A percentile compares a stretch with the other conserved stretches of the same genome.
Evolutionary conservation across 1,140 invertebrate genomes (phyloP).

Genomic region (Drosophila bifasciata): DNA sequence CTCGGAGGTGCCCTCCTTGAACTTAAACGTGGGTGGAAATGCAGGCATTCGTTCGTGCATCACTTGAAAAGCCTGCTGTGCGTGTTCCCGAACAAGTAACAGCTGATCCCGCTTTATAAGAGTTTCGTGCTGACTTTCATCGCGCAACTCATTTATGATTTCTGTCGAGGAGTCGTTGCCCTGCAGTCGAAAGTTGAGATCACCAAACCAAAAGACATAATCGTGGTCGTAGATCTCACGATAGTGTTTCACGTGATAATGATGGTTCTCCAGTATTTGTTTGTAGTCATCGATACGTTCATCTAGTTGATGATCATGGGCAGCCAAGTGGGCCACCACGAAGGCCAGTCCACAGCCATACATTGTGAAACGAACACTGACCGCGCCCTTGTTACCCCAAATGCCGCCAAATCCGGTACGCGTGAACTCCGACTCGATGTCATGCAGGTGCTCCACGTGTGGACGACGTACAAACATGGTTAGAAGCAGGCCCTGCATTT

Average conservation of each 20-base stretch:
- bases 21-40: conserved; percentile 97
- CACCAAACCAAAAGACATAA: conserved; percentile 98
- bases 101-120: conserved; percentile 91
- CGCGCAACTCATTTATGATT: conserved; percentile 87
- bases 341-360: conserved; percentile 94
- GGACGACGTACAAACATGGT: conserved; percentile 90
- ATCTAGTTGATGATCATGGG: conserved; percentile 92
- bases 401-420: conserved; percentile 94
- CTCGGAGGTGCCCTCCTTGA: conserved; percentile 88
- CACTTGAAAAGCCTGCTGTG: conserved; percentile 91
- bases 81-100: conserved; percentile 87
- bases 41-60: conserved; percentile 89
- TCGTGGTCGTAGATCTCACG: conserved; percentile 95
- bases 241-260: conserved; percentile 89
- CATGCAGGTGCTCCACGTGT: conserved; percentile 91
- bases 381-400: conserved; percentile 98
- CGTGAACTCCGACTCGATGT: conserved; percentile 93
- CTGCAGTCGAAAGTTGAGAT: conserved; percentile 95
- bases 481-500: conserved; percentile 92
- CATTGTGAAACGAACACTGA: conserved; percentile 93
- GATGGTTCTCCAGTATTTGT: conserved; percentile 90
- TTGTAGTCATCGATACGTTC: conserved; percentile 94
- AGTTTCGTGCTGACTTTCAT: conserved; percentile 87
- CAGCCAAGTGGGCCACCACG: conserved; percentile 94
- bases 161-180: conserved; percentile 87